These are phyloP conservation scores for Agonopterix alstromeriana DNA, from an alignment of 2,888 invertebrate genomes.

Conservation along the genomic window DNA sequence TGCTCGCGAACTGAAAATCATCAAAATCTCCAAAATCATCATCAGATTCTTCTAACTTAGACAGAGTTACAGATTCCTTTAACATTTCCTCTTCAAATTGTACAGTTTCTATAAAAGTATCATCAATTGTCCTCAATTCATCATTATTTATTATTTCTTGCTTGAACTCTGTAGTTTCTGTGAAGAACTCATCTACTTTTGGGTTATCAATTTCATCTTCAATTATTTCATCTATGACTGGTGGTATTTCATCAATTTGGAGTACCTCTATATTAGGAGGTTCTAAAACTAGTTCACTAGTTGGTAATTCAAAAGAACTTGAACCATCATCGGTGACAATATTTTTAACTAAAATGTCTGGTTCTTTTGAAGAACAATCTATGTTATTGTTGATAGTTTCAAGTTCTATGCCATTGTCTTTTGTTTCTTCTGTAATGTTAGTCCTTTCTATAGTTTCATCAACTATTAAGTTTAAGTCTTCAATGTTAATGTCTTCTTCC, in stretches of 20 bases:
- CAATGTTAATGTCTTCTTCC: conserved; percentile 42
- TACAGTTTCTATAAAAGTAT: too few relatives aligned
- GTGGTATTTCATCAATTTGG: too few relatives aligned
- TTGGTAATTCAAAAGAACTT: too few relatives aligned
- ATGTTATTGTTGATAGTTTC: background rate
- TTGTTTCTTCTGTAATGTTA: background rate
- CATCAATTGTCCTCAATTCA: too few relatives aligned
- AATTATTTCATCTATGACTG: too few relatives aligned
- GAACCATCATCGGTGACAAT: background rate
- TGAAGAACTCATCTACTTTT: too few relatives aligned
- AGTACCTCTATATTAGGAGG: too few relatives aligned
- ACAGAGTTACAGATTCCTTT: conserved; percentile 9
- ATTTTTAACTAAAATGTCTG: background rate
- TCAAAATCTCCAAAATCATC: conserved; percentile 74
- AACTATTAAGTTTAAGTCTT: conserved; percentile 53
- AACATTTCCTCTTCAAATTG: conserved; percentile 5
- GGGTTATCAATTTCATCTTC: too few relatives aligned
- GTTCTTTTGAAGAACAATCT: conserved; percentile 3
- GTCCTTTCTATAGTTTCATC: conserved; percentile 22
- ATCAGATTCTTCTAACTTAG: conserved; percentile 12
- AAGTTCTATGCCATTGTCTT: background rate
- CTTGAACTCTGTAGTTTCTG: too few relatives aligned
- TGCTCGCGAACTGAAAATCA: conserved; percentile 61
- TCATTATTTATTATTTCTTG: too few relatives aligned
- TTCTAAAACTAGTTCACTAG: too few relatives aligned